Conservation (phyloP, 2,888 invertebrate species). For the Synanthedon myopaeformis region DNA sequence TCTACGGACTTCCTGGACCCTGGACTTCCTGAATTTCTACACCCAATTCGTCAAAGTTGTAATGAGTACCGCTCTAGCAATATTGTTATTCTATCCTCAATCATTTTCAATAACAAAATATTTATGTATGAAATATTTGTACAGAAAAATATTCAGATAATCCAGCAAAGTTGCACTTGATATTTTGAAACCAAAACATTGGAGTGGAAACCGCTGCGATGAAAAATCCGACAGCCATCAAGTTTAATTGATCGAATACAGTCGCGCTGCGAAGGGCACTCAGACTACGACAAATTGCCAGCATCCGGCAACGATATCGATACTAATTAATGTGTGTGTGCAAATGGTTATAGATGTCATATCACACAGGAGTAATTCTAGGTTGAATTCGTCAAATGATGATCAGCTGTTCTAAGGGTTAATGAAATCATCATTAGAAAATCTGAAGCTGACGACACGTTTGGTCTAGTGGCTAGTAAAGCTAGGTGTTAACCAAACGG, state of each 20-base stretch:
- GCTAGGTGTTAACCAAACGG: no score
- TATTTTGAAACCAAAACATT: background rate
- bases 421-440: no score
- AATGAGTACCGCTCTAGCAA: no score
- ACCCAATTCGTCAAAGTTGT: no score
- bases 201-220: background rate
- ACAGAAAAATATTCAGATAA: background rate
- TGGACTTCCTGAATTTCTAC: no score
- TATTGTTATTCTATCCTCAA: no score
- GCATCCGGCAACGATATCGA: conserved; percentile 6
- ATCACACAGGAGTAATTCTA: background rate
- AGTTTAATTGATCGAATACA: conserved; percentile 6
- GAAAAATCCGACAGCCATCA: background rate
- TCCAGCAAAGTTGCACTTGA: background rate
- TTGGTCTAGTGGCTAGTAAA: no score
- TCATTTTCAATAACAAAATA: no score
- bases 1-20: no score
- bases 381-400: background rate
- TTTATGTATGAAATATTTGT: no score
- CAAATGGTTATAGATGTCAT: background rate
- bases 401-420: no score
- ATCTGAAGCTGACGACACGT: no score
- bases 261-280: conserved; percentile 3
- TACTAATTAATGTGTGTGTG: background rate
- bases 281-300: conserved; percentile 6